These are phyloP conservation scores for Parelbella ahira DNA, from an alignment of 2,888 invertebrate species.

Conservation along the genomic window DNA sequence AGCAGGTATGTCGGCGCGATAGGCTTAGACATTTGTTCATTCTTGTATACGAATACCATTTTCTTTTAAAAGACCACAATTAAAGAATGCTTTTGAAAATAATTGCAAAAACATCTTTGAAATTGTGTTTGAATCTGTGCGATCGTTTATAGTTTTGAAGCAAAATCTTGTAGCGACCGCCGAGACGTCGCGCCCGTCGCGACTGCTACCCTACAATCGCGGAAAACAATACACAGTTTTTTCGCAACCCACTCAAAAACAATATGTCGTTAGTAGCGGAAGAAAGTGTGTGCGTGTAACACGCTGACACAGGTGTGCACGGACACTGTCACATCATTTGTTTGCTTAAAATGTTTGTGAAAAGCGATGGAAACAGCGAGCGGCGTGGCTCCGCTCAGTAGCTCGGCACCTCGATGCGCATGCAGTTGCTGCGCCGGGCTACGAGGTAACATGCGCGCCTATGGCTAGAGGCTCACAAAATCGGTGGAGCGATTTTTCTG, in stretches of 20 bases:
- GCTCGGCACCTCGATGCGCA: conserved; percentile 36
- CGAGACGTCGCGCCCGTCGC: not conserved
- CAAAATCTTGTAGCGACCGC: too few relatives aligned
- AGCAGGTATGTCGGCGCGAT: too few relatives aligned
- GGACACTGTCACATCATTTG: conserved; percentile 40
- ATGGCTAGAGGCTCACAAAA: conserved; percentile 57
- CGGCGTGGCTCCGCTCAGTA: conserved; percentile 36
- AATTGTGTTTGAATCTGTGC: too few relatives aligned
- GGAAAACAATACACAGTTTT: conserved; percentile 21
- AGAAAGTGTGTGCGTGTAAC: conserved; percentile 31
- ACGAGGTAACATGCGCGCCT: conserved; percentile 56
- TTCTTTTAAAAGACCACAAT: too few relatives aligned
- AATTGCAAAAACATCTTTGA: too few relatives aligned
- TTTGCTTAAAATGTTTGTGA: conserved; percentile 54
- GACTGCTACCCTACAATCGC: not conserved
- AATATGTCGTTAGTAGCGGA: conserved; percentile 17
- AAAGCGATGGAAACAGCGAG: conserved; percentile 33
- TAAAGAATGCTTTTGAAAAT: too few relatives aligned
- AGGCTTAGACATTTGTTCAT: too few relatives aligned
- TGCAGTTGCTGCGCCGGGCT: conserved; percentile 48
- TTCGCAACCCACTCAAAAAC: conserved; percentile 16
- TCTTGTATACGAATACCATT: too few relatives aligned
- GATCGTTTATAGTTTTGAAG: too few relatives aligned
- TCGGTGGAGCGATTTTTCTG: conserved; percentile 57
- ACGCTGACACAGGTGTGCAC: conserved; percentile 35